A percentile compares a stretch with the other conserved stretches of the same genome.
Evolutionary conservation across 2,113 vertebrate genomes (phyloP).

Genomic region (Cyanocitta stelleri): DNA sequence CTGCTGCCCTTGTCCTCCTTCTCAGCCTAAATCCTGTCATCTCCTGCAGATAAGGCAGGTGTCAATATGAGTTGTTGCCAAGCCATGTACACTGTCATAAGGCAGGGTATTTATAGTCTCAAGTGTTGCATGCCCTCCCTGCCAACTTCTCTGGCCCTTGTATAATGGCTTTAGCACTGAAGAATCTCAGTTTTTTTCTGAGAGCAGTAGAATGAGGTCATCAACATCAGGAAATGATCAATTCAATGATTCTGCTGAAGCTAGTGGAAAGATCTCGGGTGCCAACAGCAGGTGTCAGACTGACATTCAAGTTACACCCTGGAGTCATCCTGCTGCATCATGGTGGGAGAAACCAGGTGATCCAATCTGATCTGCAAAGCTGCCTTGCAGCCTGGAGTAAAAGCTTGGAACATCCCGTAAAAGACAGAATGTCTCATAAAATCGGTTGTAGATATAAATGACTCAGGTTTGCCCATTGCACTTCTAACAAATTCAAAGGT

Average conservation of each 20-base stretch:
- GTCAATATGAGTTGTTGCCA: background rate
- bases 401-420: background rate
- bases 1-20: background rate
- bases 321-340: background rate
- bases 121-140: background rate
- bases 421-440: background rate
- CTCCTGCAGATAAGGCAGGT: constrained; percentile 8
- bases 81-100: background rate
- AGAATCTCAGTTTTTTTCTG: background rate
- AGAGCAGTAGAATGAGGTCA: background rate
- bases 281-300: background rate
- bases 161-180: background rate
- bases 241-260: background rate
- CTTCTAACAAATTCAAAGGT: background rate
- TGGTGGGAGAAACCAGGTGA: background rate
- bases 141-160: background rate
- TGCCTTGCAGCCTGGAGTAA: background rate
- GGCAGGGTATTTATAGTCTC: background rate
- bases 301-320: background rate
- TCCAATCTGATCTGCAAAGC: background rate
- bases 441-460: background rate
- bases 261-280: background rate
- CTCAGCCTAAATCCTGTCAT: background rate
- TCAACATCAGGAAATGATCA: background rate
- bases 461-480: background rate